These are phyloP conservation scores for Charaxes varanes DNA, from an alignment of 1,140 invertebrate species.

Conservation along the genomic window DNA sequence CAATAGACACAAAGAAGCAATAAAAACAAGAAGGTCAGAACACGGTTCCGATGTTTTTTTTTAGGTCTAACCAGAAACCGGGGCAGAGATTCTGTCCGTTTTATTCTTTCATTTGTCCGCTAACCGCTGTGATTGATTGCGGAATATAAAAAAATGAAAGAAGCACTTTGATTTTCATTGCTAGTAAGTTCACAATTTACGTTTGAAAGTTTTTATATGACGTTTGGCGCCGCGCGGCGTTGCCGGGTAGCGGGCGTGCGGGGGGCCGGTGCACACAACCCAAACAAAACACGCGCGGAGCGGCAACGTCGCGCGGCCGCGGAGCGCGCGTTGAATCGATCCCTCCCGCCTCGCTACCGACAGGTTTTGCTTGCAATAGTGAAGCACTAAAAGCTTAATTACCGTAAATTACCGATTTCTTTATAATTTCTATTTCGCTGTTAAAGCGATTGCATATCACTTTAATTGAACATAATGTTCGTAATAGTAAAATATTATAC, in stretches of 20 bases:
- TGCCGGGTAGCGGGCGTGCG: slow-evolving; percentile 14
- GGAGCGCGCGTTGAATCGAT: slow-evolving; percentile 39
- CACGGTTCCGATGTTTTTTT: not conserved
- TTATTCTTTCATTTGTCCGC: slow-evolving; percentile 4
- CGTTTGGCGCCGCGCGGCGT: slow-evolving; percentile 24
- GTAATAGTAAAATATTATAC: too few relatives aligned
- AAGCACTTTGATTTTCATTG: slow-evolving; percentile 1
- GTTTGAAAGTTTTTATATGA: slow-evolving; percentile 32
- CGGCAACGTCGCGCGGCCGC: slow-evolving; percentile 46
- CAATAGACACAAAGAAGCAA: slow-evolving; percentile 3
- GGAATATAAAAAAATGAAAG: not conserved
- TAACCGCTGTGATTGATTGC: not conserved
- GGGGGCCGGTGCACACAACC: slow-evolving; percentile 32
- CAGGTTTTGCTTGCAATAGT: slow-evolving; percentile 43
- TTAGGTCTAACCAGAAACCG: slow-evolving; percentile 2
- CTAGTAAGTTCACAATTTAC: slow-evolving; percentile 12
- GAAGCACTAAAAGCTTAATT: slow-evolving; percentile 57
- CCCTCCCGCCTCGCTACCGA: slow-evolving; percentile 38
- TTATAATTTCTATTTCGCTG: slow-evolving; percentile 1
- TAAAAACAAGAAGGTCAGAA: slow-evolving; percentile 3
- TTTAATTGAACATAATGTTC: too few relatives aligned
- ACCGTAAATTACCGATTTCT: slow-evolving; percentile 50
- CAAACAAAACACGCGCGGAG: slow-evolving; percentile 59
- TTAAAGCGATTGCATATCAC: too few relatives aligned
- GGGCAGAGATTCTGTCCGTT: slow-evolving; percentile 1